Base-by-base conservation (phyloP, 2,888 invertebrate species). In the Monochamus alternatus region DNA sequence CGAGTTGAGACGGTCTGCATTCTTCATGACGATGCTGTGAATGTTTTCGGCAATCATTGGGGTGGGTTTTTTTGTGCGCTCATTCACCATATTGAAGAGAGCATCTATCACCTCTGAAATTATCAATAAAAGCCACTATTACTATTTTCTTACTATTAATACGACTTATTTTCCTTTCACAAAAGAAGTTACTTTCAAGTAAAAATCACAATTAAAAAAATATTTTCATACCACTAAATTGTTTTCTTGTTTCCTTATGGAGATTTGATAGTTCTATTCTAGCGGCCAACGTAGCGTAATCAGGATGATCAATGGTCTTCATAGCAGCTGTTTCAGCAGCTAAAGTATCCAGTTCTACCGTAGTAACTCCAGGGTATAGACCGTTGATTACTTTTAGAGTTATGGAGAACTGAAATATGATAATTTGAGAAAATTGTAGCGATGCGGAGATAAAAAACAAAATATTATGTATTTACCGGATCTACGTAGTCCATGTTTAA, bases 281-380 rank as follows among this genome's bases (percentile, higher is more conserved):
- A 63, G 84, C 96, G 71, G 96, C 97, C 69, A 97, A 89, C 75
- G 95, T 90, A 5, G 96, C 98, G 91, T 99, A 99, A 90, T 99
- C 99, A 0, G 98, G 97, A 90, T 99, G 99, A 85, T 95, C 95
- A 3, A 97, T 98, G 0, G 99, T 98, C 95, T 98, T 96, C 44
- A 97, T 97, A 10, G 99, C 99, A n/a, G 99, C 97, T 58, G 97
- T 99, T 90, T 99, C 99, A 0, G 99, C 99, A 62, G 99, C 99
- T 80, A 99, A 90, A 88, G 98, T 99, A 89, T 99, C 99, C 83
- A 99, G 90, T 88, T 99, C 98, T 22, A 97, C 95, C 0, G 99
- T 99, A 8, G 97, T 97, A 1, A 99, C 98, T 12, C 99, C 99
- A 77, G 96, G 94, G 88, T 98, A 99, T 58, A 99, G 91, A 0